phyloP scores from a whole-genome alignment of 2,113 vertebrate species.

The Erythrocebus patas region DNA sequence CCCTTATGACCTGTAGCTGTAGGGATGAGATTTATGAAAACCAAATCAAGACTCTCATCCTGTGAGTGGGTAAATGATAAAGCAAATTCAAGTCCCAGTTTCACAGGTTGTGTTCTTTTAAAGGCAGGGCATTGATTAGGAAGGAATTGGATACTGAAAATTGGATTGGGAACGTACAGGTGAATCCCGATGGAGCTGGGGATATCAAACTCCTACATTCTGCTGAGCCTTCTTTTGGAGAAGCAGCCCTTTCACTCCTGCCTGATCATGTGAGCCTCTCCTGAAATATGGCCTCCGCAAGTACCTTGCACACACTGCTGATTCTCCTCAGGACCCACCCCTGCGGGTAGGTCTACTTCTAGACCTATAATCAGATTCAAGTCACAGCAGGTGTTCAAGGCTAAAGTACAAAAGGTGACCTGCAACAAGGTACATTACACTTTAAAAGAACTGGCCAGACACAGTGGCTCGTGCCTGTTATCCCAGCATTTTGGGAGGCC shows the following conservation, averaged over 20 bases:
- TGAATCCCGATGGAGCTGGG: neutral
- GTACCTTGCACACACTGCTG: neutral
- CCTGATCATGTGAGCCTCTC: neutral
- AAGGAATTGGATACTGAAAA: neutral
- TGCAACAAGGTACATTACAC: neutral
- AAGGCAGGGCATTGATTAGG: neutral
- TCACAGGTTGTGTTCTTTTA: neutral
- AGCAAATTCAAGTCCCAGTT: neutral
- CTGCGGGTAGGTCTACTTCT: neutral
- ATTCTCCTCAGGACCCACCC: neutral
- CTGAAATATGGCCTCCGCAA: fast-evolving
- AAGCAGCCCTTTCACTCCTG: neutral
- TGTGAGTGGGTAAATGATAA: neutral
- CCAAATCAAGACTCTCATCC: neutral
- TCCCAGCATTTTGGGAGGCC: too few species aligned
- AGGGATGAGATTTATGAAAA: neutral
- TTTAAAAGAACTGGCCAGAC: neutral
- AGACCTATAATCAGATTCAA: neutral
- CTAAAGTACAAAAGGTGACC: neutral
- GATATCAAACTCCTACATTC: neutral
- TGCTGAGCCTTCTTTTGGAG: neutral
- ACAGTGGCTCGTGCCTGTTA: too few species aligned
- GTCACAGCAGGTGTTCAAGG: neutral
- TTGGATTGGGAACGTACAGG: neutral
- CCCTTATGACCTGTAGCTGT: neutral